These are phyloP conservation scores for Doryteuthis pealeii DNA, from an alignment of 1,140 invertebrate species.

Conservation along the genomic window DNA sequence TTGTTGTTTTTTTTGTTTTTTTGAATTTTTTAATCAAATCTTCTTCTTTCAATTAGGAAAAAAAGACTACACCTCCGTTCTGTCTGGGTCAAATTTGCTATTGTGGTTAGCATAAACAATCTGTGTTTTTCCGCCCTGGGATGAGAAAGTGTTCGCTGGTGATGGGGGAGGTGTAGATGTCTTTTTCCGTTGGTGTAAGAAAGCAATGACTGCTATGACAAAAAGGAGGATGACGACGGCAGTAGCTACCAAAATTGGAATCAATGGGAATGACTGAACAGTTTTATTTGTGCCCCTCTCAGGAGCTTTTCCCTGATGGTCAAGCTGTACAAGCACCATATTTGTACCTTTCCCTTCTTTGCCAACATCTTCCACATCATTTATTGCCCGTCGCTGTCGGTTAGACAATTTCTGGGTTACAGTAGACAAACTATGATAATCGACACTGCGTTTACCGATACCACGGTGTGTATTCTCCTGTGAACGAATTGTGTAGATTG, in stretches of 20 bases:
- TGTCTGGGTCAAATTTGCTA: constrained; percentile 18
- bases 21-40: no score
- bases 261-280: constrained; percentile 29
- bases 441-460: constrained; percentile 40
- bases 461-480: constrained; percentile 32
- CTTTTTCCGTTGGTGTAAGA: constrained; percentile 40
- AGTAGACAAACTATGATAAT: constrained; percentile 11
- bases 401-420: not conserved
- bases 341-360: constrained; percentile 54
- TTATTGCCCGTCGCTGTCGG: constrained; percentile 22
- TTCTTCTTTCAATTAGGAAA: no score
- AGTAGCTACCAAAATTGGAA: constrained; percentile 41
- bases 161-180: constrained; percentile 41
- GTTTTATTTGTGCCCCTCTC: constrained; percentile 31
- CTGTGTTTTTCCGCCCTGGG: constrained; percentile 26
- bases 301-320: constrained; percentile 22
- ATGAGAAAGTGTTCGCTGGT: constrained; percentile 45
- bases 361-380: constrained; percentile 39
- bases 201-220: constrained; percentile 38
- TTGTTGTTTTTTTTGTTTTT: no score
- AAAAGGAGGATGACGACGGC: constrained; percentile 36
- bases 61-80: constrained; percentile 23
- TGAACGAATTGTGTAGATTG: constrained; percentile 56
- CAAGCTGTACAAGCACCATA: constrained; percentile 48
- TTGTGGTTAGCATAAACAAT: constrained; percentile 20